These are phyloP conservation scores for Pycnonotus jocosus DNA, from an alignment of 2,113 vertebrate genomes.

Conservation along the genomic window DNA sequence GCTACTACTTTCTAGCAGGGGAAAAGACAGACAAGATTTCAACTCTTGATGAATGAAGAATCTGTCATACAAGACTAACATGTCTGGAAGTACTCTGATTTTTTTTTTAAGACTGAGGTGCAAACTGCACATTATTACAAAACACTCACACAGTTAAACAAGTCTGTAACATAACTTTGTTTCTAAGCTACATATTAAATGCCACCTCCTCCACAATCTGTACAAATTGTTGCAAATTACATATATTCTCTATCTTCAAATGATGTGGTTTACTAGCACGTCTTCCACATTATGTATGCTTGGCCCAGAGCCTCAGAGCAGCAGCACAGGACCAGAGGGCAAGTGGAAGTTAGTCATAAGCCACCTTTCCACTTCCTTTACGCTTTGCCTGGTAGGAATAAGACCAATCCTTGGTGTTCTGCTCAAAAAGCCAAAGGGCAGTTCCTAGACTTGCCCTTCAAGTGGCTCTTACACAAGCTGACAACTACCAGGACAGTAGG, in stretches of 20 bases:
- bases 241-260: background rate
- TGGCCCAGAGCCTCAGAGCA: slow-evolving; percentile 6
- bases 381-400: background rate
- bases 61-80: background rate
- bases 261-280: background rate
- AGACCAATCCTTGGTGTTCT: background rate
- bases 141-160: background rate
- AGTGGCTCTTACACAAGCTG: background rate
- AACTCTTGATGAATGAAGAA: background rate
- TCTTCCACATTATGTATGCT: background rate
- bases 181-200: background rate
- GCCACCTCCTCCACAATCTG: background rate
- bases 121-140: background rate
- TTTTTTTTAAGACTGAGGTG: background rate
- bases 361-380: slow-evolving; percentile 15
- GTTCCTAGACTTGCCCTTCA: background rate
- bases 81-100: background rate
- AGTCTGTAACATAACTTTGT: background rate
- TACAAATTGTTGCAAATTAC: slow-evolving; percentile 28
- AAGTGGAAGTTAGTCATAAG: slow-evolving; percentile 11
- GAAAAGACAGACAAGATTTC: background rate
- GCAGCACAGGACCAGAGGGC: slow-evolving; percentile 19
- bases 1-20: background rate
- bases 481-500: background rate
- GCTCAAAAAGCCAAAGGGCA: background rate